phyloP scores from a whole-genome alignment of 2,797 vertebrate species.

The Rhadinocentrus ornatus region DNA sequence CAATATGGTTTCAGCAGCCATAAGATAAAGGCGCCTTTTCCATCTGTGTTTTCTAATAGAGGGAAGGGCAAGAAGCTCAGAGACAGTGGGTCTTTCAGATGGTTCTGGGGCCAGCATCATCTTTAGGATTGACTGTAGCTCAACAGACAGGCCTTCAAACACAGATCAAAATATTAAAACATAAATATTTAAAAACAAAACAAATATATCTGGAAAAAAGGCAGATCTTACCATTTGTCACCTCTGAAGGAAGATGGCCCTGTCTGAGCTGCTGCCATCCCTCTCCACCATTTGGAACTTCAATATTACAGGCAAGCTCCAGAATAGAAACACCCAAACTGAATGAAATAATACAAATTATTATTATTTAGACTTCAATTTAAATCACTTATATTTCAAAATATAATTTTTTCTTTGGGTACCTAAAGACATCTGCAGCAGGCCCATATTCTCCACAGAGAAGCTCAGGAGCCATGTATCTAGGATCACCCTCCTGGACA shows the following conservation, averaged over 20 bases:
- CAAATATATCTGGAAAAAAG: background rate
- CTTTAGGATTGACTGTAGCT: slow-evolving; percentile 84
- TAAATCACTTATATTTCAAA: background rate
- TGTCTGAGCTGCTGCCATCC: slow-evolving; percentile 91
- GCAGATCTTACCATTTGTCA: slow-evolving; percentile 81
- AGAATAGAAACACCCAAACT: slow-evolving; percentile 91
- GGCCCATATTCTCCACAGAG: slow-evolving; percentile 86
- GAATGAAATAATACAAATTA: background rate
- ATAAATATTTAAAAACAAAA: background rate
- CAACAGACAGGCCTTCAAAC: slow-evolving; percentile 81
- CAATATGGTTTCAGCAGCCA: slow-evolving; percentile 69
- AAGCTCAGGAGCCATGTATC: slow-evolving; percentile 93
- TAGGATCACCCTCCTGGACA: slow-evolving; percentile 90
- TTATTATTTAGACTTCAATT: background rate
- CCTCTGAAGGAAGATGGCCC: slow-evolving; percentile 86
- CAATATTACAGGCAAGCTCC: slow-evolving; percentile 91
- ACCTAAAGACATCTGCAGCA: slow-evolving; percentile 93
- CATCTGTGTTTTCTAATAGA: slow-evolving; percentile 75
- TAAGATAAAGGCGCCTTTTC: slow-evolving; percentile 75
- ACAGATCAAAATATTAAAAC: background rate
- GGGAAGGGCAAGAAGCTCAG: slow-evolving; percentile 81
- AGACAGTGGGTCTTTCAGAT: slow-evolving; percentile 80
- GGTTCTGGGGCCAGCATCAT: slow-evolving; percentile 88
- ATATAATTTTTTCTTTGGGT: background rate
- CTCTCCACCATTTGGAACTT: slow-evolving; percentile 90